Conservation (phyloP, 2,797 vertebrate species). For the Calcarius lapponicus region DNA sequence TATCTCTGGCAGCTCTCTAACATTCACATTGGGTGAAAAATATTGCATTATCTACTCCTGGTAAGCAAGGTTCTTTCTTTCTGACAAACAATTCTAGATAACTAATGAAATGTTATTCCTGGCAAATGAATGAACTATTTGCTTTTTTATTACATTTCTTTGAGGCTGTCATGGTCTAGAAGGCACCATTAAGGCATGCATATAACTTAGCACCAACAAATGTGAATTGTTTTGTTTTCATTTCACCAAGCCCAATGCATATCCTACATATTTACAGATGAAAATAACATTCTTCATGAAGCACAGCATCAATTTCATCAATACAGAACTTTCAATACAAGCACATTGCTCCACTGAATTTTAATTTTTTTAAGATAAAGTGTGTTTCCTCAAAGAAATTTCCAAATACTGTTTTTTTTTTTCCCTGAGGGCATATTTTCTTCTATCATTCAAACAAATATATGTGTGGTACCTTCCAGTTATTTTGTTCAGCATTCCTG, state of each 20-base stretch:
- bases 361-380: not conserved
- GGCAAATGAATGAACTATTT: slow-evolving; percentile 2
- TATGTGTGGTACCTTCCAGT: not conserved
- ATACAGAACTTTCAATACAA: not conserved
- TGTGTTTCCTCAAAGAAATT: not conserved
- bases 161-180: not conserved
- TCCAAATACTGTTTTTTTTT: not conserved
- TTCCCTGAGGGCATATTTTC: not conserved
- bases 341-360: not conserved
- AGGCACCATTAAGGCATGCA: not conserved
- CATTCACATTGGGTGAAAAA: not conserved
- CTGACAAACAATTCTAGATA: not conserved
- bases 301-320: not conserved
- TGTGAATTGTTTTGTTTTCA: not conserved
- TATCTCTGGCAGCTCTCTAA: not conserved
- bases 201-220: not conserved
- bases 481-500: not conserved
- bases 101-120: not conserved
- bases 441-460: not conserved
- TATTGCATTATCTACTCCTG: not conserved
- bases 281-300: not conserved
- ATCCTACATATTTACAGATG: not conserved
- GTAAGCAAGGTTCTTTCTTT: not conserved
- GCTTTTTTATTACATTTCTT: not conserved
- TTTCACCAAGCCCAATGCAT: not conserved